Evolutionary conservation across 1,140 invertebrate species (phyloP).

Genomic region (Antheraea mylitta): DNA sequence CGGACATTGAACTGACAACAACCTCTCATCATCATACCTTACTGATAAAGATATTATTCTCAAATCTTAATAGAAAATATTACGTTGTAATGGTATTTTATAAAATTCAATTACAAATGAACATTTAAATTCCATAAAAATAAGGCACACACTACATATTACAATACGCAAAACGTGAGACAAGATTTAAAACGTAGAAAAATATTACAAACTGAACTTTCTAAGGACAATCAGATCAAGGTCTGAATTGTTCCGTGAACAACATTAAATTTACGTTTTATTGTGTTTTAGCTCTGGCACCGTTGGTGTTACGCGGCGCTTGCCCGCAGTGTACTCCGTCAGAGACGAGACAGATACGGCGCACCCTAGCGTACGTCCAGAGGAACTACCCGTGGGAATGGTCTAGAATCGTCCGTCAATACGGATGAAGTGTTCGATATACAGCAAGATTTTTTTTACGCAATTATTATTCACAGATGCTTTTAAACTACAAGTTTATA

Average conservation of each 20-base stretch:
- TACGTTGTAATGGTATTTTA: no score
- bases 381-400: slow-evolving; percentile 86
- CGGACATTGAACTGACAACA: no score
- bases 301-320: slow-evolving; percentile 83
- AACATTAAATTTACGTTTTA: slow-evolving; percentile 18
- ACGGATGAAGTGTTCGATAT: slow-evolving; percentile 60
- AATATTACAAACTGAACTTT: background rate
- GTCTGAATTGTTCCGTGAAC: background rate
- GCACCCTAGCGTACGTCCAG: slow-evolving; percentile 84
- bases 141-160: background rate
- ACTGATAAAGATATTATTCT: no score
- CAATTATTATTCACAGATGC: background rate
- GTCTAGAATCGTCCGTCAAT: slow-evolving; percentile 83
- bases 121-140: no score
- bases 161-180: background rate
- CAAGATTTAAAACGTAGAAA: background rate
- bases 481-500: background rate
- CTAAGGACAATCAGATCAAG: background rate
- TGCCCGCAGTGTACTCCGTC: slow-evolving; percentile 83
- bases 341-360: slow-evolving; percentile 83
- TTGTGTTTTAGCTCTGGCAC: slow-evolving; percentile 82
- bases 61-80: no score
- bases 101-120: no score
- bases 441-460: background rate
- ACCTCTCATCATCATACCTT: no score